Evolutionary conservation across 2,797 vertebrate genomes (phyloP), one percentile per base, ranked within the genome.

Genomic region (Gastrophryne carolinensis): DNA sequence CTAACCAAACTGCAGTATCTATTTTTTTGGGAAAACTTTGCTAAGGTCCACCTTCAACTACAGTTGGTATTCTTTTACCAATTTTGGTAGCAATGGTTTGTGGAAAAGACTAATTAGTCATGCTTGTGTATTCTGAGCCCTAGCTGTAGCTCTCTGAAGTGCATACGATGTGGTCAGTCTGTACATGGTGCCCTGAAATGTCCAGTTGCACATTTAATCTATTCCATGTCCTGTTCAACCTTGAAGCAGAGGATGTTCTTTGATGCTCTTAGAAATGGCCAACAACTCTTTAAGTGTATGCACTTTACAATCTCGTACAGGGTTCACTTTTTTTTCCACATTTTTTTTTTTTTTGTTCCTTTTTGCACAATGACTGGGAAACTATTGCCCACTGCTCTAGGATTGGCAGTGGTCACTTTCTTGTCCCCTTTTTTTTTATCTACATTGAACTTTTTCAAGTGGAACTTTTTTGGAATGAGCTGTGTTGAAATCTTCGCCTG

Each of bases 1-100:
- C 82, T 88, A 88, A 88, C 68, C 68, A 79, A 87, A 88, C 90
- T 88, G 89, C 91, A 91, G 90, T 91, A 89, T 91, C 89, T 90
- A 89, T 87, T n/a, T n/a, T n/a, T 12, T 57, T 26, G 84, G 82
- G 83, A 19, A 17, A 11, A 47, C 11, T 47, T 84, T 84, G 82
- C 83, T 79, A 87, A 80, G 83, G 86, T 86, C 86, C 80, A 80
- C 29, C 60, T 32, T 19, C 49, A 56, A 57, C 35, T 29, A 47
- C 52, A 24, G 27, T 72, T 78, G 75, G 75, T 58, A 72, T 72
- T 50, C 39, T 58, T 1, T 60, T 72, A 54, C 75, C 75, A 72
- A 56, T 58, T 49, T 30, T 53, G 41, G 58, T 68, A 61, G 68
- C 44, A 68, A 29, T 41, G 41, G 37, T 72, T 26, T 64, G 68